Evolutionary conservation across 1,140 invertebrate genomes (phyloP).

Genomic region (Drosophila ambigua): DNA sequence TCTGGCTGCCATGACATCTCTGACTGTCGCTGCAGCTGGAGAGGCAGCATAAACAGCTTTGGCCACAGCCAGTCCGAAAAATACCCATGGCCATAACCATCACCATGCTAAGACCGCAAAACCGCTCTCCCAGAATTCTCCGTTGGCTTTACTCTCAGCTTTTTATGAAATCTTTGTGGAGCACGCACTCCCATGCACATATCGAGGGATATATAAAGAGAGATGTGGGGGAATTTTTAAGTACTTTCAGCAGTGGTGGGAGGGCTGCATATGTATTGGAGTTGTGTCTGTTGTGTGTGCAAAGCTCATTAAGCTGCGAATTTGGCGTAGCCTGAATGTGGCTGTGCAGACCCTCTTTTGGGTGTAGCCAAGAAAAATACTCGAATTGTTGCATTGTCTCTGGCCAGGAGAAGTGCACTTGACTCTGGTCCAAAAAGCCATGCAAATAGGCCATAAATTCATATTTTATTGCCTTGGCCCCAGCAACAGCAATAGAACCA

Average conservation of each 20-base stretch:
- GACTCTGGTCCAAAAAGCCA: conserved; percentile 59
- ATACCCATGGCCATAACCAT: conserved; percentile 34
- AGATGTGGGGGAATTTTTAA: conserved; percentile 36
- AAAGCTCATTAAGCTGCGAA: conserved; percentile 71
- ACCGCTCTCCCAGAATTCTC: conserved; percentile 40
- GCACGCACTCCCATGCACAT: neutral
- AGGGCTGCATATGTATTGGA: conserved; percentile 32
- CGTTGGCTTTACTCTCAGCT: conserved; percentile 10
- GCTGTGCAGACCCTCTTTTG: conserved; percentile 17
- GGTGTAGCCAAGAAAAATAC: conserved; percentile 20
- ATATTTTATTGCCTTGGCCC: conserved; percentile 69
- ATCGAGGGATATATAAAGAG: conserved; percentile 1
- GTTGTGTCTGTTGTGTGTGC: conserved; percentile 10
- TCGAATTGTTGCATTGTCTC: conserved; percentile 47
- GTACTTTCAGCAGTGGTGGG: conserved; percentile 8
- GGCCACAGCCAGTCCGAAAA: conserved; percentile 19
- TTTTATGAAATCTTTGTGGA: neutral
- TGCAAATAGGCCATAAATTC: conserved; percentile 78
- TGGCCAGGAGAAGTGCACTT: conserved; percentile 20
- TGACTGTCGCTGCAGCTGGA: neutral
- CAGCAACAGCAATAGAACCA: conserved; percentile 4
- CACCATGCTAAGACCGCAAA: conserved; percentile 49
- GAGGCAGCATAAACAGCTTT: conserved; percentile 45
- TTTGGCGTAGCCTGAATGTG: conserved; percentile 56
- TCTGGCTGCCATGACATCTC: conserved; percentile 2